Conservation (phyloP, 2,113 vertebrate species). For the Upupa epops region DNA sequence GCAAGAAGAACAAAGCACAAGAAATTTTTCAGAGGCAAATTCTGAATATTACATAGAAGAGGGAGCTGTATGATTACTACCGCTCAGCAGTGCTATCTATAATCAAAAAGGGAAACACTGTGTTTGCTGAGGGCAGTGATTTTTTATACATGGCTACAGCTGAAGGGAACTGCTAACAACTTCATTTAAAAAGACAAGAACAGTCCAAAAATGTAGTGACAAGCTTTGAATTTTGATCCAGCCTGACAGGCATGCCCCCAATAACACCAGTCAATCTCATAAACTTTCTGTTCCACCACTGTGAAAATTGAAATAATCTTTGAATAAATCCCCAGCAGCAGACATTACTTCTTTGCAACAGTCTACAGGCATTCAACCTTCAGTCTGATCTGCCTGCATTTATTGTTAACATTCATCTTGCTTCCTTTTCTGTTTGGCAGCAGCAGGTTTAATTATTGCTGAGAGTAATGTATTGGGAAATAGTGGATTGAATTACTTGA, state of each 20-base stretch:
- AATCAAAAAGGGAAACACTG: background rate
- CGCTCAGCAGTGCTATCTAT: background rate
- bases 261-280: background rate
- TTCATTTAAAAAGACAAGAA: background rate
- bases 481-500: background rate
- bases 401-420: background rate
- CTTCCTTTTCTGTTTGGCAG: background rate
- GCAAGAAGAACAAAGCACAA: background rate
- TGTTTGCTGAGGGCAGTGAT: background rate
- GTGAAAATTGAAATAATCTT: background rate
- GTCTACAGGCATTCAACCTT: background rate
- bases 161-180: background rate
- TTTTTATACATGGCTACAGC: background rate
- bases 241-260: background rate
- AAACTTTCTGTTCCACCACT: background rate
- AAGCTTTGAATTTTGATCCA: background rate
- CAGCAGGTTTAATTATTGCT: background rate
- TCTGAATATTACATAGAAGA: background rate
- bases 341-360: background rate
- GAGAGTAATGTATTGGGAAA: background rate
- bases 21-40: background rate
- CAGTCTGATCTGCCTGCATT: background rate
- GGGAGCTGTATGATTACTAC: background rate
- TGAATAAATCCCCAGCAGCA: background rate
- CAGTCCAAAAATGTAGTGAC: accelerated